A percentile compares a stretch with the other conserved stretches of the same genome.
Conservation (phyloP, 2,888 invertebrate genomes). For the Cerastoderma edule region DNA sequence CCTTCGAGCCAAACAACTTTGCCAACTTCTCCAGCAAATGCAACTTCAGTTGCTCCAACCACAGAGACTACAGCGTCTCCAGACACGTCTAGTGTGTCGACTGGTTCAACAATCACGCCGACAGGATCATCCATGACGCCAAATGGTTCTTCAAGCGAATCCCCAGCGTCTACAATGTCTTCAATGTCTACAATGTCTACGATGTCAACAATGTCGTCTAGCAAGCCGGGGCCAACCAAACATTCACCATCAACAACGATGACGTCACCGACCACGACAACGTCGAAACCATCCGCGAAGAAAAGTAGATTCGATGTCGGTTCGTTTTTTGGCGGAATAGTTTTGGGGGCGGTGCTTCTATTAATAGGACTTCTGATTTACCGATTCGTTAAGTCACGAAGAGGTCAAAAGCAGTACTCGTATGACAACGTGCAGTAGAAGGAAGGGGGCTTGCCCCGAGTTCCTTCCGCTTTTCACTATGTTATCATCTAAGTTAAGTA, state of each 20-base stretch:
- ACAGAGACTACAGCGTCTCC: no score
- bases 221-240: background rate
- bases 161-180: background rate
- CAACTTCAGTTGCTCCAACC: no score
- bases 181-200: background rate
- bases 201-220: constrained; percentile 7
- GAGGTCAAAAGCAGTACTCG: background rate
- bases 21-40: no score
- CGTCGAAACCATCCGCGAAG: background rate
- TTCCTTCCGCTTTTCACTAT: no score
- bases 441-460: no score
- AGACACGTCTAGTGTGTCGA: background rate
- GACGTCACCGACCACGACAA: background rate
- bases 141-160: background rate
- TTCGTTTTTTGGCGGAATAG: constrained; percentile 14
- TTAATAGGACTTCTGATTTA: constrained; percentile 19
- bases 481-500: no score
- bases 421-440: constrained; percentile 11
- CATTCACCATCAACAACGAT: background rate
- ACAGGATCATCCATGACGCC: no score
- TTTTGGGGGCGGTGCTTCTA: constrained; percentile 5
- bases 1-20: no score
- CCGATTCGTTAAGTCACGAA: background rate
- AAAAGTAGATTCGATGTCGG: constrained; percentile 19
- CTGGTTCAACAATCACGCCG: background rate